Base-by-base conservation (phyloP, 2,797 vertebrate genomes). In the Silurus aristotelis region DNA sequence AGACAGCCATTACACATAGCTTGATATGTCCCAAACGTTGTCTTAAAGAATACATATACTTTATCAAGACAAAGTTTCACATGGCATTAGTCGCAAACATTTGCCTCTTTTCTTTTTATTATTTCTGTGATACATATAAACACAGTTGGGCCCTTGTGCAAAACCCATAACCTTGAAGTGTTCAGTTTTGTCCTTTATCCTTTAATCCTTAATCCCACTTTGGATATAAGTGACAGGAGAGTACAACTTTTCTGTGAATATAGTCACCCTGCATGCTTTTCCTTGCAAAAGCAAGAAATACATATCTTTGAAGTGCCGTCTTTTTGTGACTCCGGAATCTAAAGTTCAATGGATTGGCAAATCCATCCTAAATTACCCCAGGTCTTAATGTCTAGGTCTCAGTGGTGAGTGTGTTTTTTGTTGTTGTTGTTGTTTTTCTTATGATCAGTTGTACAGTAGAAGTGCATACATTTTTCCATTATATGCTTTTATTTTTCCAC, bases 121-220 rank as follows among this genome's bases (percentile, higher is more conserved):
- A 5, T 61, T 20, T 7, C 22, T n/a, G 5, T n/a, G 43, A 25
- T 75, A 4, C 1, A 27, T 25, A 6, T 25, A 27, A 25, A 25
- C 12, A 78, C 19, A 10, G 25, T 76, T 31, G 52, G 8, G 73
- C 25, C 27, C 0, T 38, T 61, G 19, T 43, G 27, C 75, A 60
- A 60, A 58, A 77, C 55, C 75, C 10, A 78, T 60, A 61, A 78
- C 5, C 31, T 27, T 77, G 27, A 77, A 60, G 22, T 77, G 60
- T 38, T 61, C 3, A 73, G 19, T n/a, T 79, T 38, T 46, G 4
- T n/a, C 5, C 31, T 48, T 15, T 38, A 38, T 38, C 38, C 38
- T 38, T 38, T 38, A 38, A 38, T 38, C 38, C 48, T 52, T 52
- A 52, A 52, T 52, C 48, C 48, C 10, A 5, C 19, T 78, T 78